A percentile compares a stretch with the other conserved stretches of the same genome.
phyloP scores from a whole-genome alignment of 2,113 vertebrate genomes.

The Urocynchramus pylzowi region DNA sequence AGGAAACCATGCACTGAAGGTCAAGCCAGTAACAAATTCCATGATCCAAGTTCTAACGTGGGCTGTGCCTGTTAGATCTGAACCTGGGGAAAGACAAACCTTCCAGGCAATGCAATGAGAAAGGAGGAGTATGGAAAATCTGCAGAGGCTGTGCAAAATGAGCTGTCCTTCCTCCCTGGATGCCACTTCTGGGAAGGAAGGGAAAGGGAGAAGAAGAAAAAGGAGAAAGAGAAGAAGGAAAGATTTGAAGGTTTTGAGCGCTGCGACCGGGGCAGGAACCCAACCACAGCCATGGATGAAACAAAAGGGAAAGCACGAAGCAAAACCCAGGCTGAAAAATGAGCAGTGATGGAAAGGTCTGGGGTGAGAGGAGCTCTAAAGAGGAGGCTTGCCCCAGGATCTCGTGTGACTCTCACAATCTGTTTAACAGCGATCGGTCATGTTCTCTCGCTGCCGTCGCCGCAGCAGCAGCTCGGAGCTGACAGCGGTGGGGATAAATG shows the following conservation, averaged over 20 bases:
- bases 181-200: background rate
- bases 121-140: background rate
- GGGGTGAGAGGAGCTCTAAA: conserved; percentile 16
- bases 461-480: conserved; percentile 27
- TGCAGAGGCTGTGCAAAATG: background rate
- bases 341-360: conserved; percentile 33
- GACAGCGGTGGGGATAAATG: conserved; percentile 49
- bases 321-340: conserved; percentile 11
- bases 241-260: background rate
- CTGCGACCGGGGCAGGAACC: background rate
- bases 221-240: background rate
- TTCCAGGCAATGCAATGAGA: background rate
- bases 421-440: conserved; percentile 62
- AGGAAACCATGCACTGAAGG: background rate
- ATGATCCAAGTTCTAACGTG: background rate
- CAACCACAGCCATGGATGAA: background rate
- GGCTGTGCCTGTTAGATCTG: background rate
- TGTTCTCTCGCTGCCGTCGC: conserved; percentile 60
- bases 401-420: conserved; percentile 75
- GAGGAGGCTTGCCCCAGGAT: conserved; percentile 70
- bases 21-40: background rate
- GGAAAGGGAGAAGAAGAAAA: background rate
- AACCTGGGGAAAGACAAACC: background rate
- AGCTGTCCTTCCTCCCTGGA: background rate
- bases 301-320: background rate